Evolutionary conservation across 2,888 invertebrate species (phyloP), one percentile per base, ranked within the genome.

Genomic region (Cetonia aurata): DNA sequence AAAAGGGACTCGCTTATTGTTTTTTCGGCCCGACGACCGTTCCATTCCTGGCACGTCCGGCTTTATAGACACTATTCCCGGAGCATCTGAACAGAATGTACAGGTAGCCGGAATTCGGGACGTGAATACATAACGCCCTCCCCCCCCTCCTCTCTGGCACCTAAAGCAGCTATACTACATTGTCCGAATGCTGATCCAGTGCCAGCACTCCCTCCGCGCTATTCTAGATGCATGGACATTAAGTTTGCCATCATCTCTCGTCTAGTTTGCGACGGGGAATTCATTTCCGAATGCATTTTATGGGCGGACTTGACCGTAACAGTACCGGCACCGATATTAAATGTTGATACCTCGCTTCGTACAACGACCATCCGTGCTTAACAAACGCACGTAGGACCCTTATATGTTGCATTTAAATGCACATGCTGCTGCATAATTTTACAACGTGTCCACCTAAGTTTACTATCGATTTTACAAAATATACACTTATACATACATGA

Each of bases 31-130:
- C n/a, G 13, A n/a, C n/a, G n/a, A n/a, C 31, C 31, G 9, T 9
- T 10, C 12, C 41, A 69, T 69, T 69, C 69, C 53, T 52, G 15
- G 42, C 69, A 69, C 69, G 69, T 69, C 42, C 41, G 19, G 50
- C 60, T 69, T 69, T 69, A 69, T 69, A 62, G 69, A 69, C 69
- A 62, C 69, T 62, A 69, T 69, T 53, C 60, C 25, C 60, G 60
- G 31, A 60, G 69, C 53, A 69, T 60, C 69, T 60, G 48, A 60
- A 69, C 69, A 50, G 69, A 69, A 69, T 69, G 69, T 69, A 53
- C 69, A 69, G 69, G 69, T 69, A 60, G 44, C 42, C 19, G 59
- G 62, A 42, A 69, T 69, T 53, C 69, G 53, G 62, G 69, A 69
- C 60, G 41, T 60, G 69, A 69, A 69, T 69, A 69, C 69, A 60